Percentiles rank a stretch among this genome's conserved stretches.
These are phyloP conservation scores for Lophotriccus pileatus DNA, from an alignment of 2,797 vertebrate species.

Conservation along the genomic window DNA sequence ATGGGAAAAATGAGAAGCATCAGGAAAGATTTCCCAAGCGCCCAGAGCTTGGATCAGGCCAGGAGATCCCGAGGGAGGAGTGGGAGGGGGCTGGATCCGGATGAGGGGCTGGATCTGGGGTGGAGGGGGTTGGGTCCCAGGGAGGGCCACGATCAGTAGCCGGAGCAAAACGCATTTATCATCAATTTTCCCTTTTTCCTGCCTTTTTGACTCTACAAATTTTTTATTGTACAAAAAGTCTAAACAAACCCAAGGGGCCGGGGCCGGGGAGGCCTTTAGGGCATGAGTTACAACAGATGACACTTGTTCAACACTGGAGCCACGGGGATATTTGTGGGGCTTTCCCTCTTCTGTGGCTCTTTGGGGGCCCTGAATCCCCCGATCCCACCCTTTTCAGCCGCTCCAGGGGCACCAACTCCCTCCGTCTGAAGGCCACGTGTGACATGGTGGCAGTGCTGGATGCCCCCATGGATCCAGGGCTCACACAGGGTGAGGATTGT, in stretches of 20 bases:
- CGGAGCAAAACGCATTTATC: background rate
- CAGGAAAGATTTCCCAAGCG: no score
- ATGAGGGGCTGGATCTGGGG: background rate
- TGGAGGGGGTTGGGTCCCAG: background rate
- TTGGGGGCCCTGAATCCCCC: background rate
- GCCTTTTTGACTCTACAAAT: constrained; percentile 80
- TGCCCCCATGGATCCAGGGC: background rate
- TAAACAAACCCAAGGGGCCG: constrained; percentile 70
- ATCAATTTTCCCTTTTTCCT: background rate
- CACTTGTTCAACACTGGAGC: background rate
- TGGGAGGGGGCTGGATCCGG: background rate
- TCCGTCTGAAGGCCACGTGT: background rate
- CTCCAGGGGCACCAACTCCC: background rate
- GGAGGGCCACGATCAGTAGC: background rate
- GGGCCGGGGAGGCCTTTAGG: background rate
- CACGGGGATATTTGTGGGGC: background rate
- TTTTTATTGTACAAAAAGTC: constrained; percentile 90
- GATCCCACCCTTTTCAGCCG: background rate
- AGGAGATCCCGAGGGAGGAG: no score
- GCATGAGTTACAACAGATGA: background rate
- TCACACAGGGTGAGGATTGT: background rate
- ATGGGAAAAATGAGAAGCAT: no score
- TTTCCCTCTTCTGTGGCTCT: background rate
- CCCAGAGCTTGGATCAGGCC: no score
- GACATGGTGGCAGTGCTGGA: background rate